Conservation (phyloP, 2,113 vertebrate genomes). For the Clarias macrocephalus region DNA sequence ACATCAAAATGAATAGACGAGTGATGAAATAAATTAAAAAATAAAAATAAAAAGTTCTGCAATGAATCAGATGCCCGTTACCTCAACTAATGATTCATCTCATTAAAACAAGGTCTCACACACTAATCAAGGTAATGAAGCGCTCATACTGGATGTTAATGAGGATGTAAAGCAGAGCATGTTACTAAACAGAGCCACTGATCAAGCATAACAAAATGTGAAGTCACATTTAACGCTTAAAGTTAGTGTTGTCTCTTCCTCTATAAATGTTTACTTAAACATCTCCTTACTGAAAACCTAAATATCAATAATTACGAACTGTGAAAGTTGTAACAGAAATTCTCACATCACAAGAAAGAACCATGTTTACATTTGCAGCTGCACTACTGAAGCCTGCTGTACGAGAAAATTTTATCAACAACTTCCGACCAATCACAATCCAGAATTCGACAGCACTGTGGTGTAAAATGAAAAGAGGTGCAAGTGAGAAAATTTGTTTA, state of each 20-base stretch:
- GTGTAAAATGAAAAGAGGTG: neutral
- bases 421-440: neutral
- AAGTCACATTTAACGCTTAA: neutral
- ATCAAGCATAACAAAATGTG: neutral
- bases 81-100: neutral
- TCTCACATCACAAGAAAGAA: neutral
- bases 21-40: neutral
- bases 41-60: neutral
- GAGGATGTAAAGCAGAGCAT: neutral
- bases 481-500: neutral
- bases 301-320: neutral
- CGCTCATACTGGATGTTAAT: neutral
- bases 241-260: neutral
- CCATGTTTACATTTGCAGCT: neutral
- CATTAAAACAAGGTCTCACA: neutral
- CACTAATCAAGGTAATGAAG: neutral
- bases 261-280: neutral
- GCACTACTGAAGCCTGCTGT: neutral
- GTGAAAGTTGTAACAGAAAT: neutral
- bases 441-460: neutral
- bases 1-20: neutral
- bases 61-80: neutral
- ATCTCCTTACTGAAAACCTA: neutral
- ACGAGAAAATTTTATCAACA: neutral
- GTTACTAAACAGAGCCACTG: too few species aligned